Conservation (phyloP, 2,888 invertebrate species). For the Pyrrhia umbra region DNA sequence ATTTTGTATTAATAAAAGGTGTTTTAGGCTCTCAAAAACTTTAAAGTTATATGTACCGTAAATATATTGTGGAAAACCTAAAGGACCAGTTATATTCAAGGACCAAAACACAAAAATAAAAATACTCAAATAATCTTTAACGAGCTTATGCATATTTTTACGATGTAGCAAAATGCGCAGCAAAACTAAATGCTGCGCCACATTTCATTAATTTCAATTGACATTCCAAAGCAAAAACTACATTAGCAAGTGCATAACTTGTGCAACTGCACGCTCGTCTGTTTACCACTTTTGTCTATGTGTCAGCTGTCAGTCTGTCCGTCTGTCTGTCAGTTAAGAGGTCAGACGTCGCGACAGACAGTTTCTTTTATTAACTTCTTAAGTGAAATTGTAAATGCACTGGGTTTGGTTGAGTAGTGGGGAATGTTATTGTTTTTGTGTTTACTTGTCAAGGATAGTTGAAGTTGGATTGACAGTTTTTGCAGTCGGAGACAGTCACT, state of each 20-base stretch:
- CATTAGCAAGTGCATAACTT: slow-evolving; percentile 58
- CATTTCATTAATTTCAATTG: slow-evolving; percentile 47
- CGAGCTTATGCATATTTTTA: neutral
- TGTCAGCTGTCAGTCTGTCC: slow-evolving; percentile 58
- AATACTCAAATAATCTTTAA: neutral
- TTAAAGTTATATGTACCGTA: neutral
- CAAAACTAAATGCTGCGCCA: slow-evolving; percentile 14
- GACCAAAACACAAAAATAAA: neutral
- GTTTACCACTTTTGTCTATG: slow-evolving; percentile 50
- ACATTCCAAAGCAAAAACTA: slow-evolving; percentile 47
- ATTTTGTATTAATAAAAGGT: too few relatives aligned
- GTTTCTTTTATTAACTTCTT: slow-evolving; percentile 54
- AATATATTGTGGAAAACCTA: too few relatives aligned
- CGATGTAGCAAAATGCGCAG: neutral
- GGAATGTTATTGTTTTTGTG: slow-evolving; percentile 51
- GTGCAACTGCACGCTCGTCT: slow-evolving; percentile 50
- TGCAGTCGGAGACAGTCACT: slow-evolving; percentile 7
- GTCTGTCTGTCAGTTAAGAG: slow-evolving; percentile 57
- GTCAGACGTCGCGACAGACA: slow-evolving; percentile 57
- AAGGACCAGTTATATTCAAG: neutral
- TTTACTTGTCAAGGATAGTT: slow-evolving; percentile 40
- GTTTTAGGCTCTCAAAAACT: too few relatives aligned
- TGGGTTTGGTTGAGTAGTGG: slow-evolving; percentile 32
- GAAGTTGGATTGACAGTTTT: slow-evolving; percentile 37
- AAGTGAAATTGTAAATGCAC: slow-evolving; percentile 50